phyloP scores from a whole-genome alignment of 92 coral and sea anemone species.

The Phenganax marumi region DNA sequence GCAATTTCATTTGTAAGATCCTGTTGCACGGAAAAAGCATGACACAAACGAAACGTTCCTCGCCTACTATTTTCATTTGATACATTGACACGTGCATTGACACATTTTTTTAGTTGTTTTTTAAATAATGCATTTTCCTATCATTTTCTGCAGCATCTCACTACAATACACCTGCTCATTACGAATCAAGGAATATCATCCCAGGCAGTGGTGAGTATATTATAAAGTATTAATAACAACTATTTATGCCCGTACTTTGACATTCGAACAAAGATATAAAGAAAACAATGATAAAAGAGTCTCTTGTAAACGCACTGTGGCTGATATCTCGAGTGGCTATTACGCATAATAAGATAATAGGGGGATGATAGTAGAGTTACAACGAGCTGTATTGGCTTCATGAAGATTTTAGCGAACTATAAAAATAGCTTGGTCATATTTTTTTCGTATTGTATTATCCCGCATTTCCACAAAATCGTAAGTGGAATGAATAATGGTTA shows the following conservation, averaged over 20 bases:
- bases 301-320: constrained; percentile 30
- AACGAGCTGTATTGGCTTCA: constrained; percentile 18
- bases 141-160: constrained; percentile 2
- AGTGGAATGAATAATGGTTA: background rate
- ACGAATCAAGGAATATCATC: constrained; percentile 32
- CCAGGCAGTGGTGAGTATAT: constrained; percentile 35
- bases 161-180: constrained; percentile 31
- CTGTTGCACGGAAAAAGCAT: too few species aligned
- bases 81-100: background rate
- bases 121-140: background rate
- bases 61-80: too few species aligned
- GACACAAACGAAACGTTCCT: too few species aligned
- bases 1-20: too few species aligned
- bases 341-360: background rate
- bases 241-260: background rate
- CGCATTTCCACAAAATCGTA: background rate
- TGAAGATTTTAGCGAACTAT: background rate
- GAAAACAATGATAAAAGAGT: constrained; percentile 17
- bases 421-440: constrained; percentile 13
- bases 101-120: background rate
- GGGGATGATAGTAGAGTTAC: background rate
- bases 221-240: background rate
- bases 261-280: background rate
- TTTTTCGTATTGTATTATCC: background rate
- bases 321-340: constrained; percentile 11